phyloP scores from a whole-genome alignment of 2,797 vertebrate genomes.

The Apogon hyalosoma region DNA sequence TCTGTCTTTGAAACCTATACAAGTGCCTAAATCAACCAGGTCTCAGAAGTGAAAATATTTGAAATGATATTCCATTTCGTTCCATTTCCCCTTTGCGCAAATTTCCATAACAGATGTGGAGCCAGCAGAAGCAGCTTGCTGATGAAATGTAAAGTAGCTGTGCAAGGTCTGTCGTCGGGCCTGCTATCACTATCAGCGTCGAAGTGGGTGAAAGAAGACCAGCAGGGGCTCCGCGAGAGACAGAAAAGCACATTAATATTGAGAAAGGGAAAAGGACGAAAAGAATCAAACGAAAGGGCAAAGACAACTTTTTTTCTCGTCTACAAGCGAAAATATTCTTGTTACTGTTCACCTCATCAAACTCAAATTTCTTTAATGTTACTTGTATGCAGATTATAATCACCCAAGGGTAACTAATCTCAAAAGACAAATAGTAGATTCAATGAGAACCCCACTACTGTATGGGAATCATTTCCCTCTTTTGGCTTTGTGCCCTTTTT shows the following conservation, averaged over 20 bases:
- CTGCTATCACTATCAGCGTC: constrained; percentile 73
- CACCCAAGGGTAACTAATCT: constrained; percentile 34
- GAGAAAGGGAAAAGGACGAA: constrained; percentile 13
- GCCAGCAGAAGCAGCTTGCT: constrained; percentile 71
- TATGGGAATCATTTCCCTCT: constrained; percentile 40
- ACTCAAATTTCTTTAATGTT: constrained; percentile 18
- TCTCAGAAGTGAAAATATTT: constrained; percentile 78
- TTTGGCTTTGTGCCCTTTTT: constrained; percentile 33
- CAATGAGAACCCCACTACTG: constrained; percentile 26
- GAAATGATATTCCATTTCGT: constrained; percentile 76
- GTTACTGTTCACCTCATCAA: constrained; percentile 21
- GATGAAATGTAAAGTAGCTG: constrained; percentile 77
- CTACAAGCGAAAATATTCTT: background rate
- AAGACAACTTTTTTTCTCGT: constrained; percentile 5
- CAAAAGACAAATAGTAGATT: constrained; percentile 27
- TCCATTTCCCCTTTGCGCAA: constrained; percentile 68
- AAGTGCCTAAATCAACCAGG: constrained; percentile 66
- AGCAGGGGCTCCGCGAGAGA: constrained; percentile 43
- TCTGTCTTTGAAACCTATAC: constrained; percentile 65
- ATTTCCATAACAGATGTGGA: constrained; percentile 83
- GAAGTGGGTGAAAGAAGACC: constrained; percentile 61
- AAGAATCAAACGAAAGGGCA: constrained; percentile 30
- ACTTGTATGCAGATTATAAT: constrained; percentile 22
- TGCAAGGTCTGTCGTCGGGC: constrained; percentile 52
- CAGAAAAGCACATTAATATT: constrained; percentile 40